Base-by-base conservation (phyloP, 2,888 invertebrate genomes). In the Oxycera nigricornis region DNA sequence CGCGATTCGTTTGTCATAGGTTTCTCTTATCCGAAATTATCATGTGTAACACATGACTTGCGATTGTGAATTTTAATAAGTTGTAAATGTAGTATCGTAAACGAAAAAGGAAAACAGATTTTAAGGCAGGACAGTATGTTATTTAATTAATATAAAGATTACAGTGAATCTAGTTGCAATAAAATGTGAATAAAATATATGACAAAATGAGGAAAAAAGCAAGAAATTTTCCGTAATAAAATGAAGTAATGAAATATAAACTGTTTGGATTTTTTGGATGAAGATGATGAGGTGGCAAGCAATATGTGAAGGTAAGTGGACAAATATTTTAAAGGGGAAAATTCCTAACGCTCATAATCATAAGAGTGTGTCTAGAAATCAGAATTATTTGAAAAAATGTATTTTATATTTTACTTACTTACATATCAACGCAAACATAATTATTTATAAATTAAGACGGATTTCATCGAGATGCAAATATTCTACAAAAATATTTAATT, bases 111-210 rank as follows among this genome's bases (percentile, higher is more conserved):
- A 52, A 70, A 70, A 41, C 65, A 55, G 50, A 65, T 30, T 41
- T 24, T 41, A 28, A 68, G 30, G 9, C 11, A 68, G 55, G 22
- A 22, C 31, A 31, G 24, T 70, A 70, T 70, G 70, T 70, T 70
- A 70, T 46, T 70, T 70, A 70, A 52, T 70, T 30, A 70, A 70
- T 70, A 52, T 17, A 20, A 20, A 26, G 31, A 52, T 52, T 50
- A 70, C 70, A 52, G 46, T 70, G 70, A 70, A 70, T 70, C 70
- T 70, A 70, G 70, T 70, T 70, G 70, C 70, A 70, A 70, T 70
- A 70, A 28, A 70, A 55, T 65, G 65, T 65, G 65, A 70, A 52
- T 52, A n/a, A 52, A 70, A n/a, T 28, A 70, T 55, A 55, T 52
- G 20, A 70, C 9, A 28, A 35, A 52, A 55, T 35, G 17, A 28